Conservation (phyloP, 2,888 invertebrate genomes). For the Caenorhabditis sinica region DNA sequence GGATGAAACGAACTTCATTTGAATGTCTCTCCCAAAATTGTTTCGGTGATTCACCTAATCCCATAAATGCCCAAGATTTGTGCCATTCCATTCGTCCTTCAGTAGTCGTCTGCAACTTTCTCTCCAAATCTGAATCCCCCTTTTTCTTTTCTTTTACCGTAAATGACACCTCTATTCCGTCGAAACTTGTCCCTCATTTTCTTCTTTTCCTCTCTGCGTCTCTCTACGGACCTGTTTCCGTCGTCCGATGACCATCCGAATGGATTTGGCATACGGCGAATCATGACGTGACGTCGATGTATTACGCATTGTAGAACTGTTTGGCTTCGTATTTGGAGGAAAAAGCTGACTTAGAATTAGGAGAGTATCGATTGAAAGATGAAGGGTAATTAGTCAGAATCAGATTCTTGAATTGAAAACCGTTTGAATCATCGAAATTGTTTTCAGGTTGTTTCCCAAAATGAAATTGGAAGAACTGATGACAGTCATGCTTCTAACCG, state of each 20-base stretch:
- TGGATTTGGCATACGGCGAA: constrained; percentile 50
- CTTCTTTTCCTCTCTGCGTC: constrained; percentile 30
- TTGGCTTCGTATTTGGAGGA: constrained; percentile 11
- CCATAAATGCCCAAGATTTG: constrained; percentile 29
- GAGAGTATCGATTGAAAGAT: constrained; percentile 22
- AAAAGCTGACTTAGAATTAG: constrained; percentile 19
- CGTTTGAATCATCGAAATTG: background rate
- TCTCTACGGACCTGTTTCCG: constrained; percentile 49
- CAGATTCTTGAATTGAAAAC: background rate
- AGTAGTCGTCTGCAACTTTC: constrained; percentile 17
- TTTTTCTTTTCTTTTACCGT: constrained; percentile 25
- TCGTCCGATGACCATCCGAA: constrained; percentile 43
- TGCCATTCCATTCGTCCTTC: constrained; percentile 28
- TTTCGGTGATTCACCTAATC: constrained; percentile 25
- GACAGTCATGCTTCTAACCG: constrained; percentile 64
- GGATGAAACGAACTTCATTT: background rate
- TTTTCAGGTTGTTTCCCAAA: constrained; percentile 67
- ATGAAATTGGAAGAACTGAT: constrained; percentile 69
- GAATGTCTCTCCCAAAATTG: background rate
- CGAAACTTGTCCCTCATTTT: constrained; percentile 56
- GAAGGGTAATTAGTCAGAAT: background rate
- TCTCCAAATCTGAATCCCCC: background rate
- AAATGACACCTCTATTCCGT: constrained; percentile 57
- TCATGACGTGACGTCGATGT: constrained; percentile 51
- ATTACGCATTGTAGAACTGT: constrained; percentile 50